These are phyloP conservation scores for Strix uralensis DNA, from an alignment of 2,113 vertebrate genomes.

Conservation along the genomic window DNA sequence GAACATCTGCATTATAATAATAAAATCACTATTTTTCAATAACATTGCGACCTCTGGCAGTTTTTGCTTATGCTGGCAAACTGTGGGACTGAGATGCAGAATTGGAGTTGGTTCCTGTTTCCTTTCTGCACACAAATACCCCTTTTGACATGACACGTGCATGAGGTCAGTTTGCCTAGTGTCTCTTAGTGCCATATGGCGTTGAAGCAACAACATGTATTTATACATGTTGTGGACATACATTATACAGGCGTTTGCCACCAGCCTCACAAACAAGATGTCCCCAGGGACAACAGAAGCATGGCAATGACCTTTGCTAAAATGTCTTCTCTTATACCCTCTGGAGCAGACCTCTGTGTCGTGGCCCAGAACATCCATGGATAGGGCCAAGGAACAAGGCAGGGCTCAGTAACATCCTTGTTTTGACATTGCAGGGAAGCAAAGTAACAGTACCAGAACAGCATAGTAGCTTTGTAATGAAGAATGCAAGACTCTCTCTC, in stretches of 20 bases:
- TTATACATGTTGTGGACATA: background rate
- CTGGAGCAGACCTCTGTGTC: background rate
- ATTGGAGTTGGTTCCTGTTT: background rate
- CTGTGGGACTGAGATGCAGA: background rate
- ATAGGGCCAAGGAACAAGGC: background rate
- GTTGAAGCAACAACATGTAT: background rate
- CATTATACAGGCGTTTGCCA: background rate
- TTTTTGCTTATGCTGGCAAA: background rate
- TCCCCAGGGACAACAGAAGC: background rate
- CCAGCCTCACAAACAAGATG: background rate
- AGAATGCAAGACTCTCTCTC: no score
- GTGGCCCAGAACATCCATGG: fast-evolving
- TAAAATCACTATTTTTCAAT: background rate
- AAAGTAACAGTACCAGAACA: background rate
- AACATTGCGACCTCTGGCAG: background rate
- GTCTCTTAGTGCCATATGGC: fast-evolving
- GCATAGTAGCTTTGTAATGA: background rate
- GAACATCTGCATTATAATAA: background rate
- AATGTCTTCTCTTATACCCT: background rate
- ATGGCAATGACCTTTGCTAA: background rate
- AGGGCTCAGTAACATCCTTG: background rate
- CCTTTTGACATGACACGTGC: background rate
- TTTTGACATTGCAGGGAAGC: background rate
- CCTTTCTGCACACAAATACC: background rate
- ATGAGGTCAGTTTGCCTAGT: background rate